These are phyloP conservation scores for Nomia melanderi DNA, from an alignment of 1,140 invertebrate species.

Conservation along the genomic window DNA sequence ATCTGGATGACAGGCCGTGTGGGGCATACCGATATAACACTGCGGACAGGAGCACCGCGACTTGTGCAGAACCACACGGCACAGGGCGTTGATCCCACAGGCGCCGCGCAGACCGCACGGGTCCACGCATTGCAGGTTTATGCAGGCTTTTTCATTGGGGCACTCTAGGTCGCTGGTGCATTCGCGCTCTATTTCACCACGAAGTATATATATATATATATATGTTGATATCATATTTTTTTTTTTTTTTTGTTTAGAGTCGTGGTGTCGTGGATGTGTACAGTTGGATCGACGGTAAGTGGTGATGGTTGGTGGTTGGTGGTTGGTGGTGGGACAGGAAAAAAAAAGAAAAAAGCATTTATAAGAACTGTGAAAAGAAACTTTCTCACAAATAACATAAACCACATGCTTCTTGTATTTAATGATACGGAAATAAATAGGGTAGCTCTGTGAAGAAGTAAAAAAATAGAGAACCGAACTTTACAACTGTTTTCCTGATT, in stretches of 20 bases:
- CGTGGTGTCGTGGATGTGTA: slow-evolving; percentile 50
- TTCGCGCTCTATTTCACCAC: slow-evolving; percentile 87
- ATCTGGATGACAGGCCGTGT: slow-evolving; percentile 88
- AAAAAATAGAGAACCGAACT: slow-evolving; percentile 54
- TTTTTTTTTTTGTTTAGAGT: slow-evolving; percentile 16
- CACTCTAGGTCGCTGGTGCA: slow-evolving; percentile 95
- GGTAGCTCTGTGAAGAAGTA: slow-evolving; percentile 65
- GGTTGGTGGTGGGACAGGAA: slow-evolving; percentile 80
- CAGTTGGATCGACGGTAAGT: slow-evolving; percentile 48
- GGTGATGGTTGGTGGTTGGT: slow-evolving; percentile 9
- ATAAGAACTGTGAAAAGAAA: slow-evolving; percentile 89
- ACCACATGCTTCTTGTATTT: slow-evolving; percentile 87
- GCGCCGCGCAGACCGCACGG: slow-evolving; percentile 92
- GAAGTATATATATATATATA: slow-evolving; percentile 19
- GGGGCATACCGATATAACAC: slow-evolving; percentile 91
- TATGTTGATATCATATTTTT: slow-evolving; percentile 21
- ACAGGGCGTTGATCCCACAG: slow-evolving; percentile 94
- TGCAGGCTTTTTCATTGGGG: slow-evolving; percentile 94
- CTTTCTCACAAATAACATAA: slow-evolving; percentile 86
- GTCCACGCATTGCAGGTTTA: slow-evolving; percentile 92
- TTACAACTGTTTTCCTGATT: slow-evolving; percentile 50
- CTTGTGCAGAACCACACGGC: slow-evolving; percentile 90
- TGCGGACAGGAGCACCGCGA: slow-evolving; percentile 92
- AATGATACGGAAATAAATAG: slow-evolving; percentile 59
- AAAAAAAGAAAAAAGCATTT: slow-evolving; percentile 86